Conservation (phyloP, 2,888 invertebrate genomes). For the Metalampra italica region DNA sequence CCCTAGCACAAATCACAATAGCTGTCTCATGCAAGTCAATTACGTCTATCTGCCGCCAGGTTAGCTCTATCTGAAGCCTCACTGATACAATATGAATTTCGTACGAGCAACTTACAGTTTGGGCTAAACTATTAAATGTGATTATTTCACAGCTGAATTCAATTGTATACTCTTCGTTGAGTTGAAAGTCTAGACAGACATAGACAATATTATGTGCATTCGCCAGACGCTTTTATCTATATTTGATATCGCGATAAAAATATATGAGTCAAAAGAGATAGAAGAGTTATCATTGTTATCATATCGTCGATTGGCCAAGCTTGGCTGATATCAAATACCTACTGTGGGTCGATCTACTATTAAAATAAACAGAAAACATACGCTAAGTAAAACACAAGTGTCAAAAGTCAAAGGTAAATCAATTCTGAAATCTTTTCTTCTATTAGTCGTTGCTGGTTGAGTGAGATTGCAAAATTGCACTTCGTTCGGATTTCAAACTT, state of each 20-base stretch:
- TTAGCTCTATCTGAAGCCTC: slow-evolving; percentile 57
- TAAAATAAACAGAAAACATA: too few relatives aligned
- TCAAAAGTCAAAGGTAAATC: too few relatives aligned
- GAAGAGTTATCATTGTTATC: neutral
- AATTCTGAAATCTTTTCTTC: neutral
- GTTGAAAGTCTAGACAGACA: neutral
- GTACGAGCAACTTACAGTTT: slow-evolving; percentile 52
- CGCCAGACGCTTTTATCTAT: slow-evolving; percentile 23
- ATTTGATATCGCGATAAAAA: slow-evolving; percentile 8
- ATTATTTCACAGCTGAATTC: slow-evolving; percentile 53
- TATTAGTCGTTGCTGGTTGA: neutral
- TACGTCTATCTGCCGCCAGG: slow-evolving; percentile 69
- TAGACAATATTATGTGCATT: slow-evolving; percentile 12
- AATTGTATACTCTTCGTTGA: slow-evolving; percentile 25
- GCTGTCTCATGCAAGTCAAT: slow-evolving; percentile 72
- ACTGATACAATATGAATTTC: slow-evolving; percentile 66
- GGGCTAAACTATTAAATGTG: slow-evolving; percentile 41
- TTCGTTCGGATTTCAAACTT: slow-evolving; percentile 33
- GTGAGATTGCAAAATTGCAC: slow-evolving; percentile 26
- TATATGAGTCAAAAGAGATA: neutral
- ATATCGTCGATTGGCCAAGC: neutral
- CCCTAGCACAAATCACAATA: slow-evolving; percentile 60
- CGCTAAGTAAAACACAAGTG: too few relatives aligned
- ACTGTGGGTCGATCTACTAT: too few relatives aligned
- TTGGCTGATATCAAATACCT: too few relatives aligned